Evolutionary conservation across 1,140 invertebrate genomes (phyloP).

Genomic region (Trichomalopsis sarcophagae): DNA sequence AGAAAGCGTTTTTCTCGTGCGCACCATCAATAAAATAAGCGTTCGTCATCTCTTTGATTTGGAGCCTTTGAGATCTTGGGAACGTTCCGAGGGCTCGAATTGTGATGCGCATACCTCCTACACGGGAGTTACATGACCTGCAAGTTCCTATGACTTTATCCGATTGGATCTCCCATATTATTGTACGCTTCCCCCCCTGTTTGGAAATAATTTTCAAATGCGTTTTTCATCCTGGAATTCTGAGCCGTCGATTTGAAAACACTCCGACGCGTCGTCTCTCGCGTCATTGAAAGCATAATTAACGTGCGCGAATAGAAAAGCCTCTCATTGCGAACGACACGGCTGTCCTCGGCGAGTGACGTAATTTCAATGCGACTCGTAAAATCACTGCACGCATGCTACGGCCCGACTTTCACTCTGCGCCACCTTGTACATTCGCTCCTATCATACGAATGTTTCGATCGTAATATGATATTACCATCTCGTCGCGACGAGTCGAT

Average conservation of each 20-base stretch:
- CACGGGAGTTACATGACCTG: slow-evolving; percentile 39
- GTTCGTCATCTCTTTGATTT: slow-evolving; percentile 19
- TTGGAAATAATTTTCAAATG: slow-evolving; percentile 19
- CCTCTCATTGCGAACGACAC: background rate
- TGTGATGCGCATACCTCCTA: slow-evolving; percentile 15
- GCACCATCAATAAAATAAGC: slow-evolving; percentile 29
- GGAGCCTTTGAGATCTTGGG: background rate
- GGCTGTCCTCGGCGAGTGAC: background rate
- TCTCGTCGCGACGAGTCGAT: background rate
- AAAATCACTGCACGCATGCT: background rate
- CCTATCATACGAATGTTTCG: too few relatives aligned
- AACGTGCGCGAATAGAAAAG: background rate
- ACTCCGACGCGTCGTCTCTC: background rate
- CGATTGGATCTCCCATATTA: slow-evolving; percentile 12
- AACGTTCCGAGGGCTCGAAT: background rate
- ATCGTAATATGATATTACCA: too few relatives aligned
- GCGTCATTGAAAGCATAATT: slow-evolving; percentile 9
- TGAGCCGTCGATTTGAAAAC: background rate
- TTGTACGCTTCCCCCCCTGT: slow-evolving; percentile 16
- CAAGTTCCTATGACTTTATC: slow-evolving; percentile 34
- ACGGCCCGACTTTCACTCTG: too few relatives aligned
- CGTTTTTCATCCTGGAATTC: slow-evolving; percentile 26
- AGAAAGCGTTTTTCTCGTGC: background rate
- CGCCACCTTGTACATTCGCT: too few relatives aligned
- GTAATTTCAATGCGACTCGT: background rate